Conservation (phyloP, 2,888 invertebrate genomes). For the Molanna angustata region DNA sequence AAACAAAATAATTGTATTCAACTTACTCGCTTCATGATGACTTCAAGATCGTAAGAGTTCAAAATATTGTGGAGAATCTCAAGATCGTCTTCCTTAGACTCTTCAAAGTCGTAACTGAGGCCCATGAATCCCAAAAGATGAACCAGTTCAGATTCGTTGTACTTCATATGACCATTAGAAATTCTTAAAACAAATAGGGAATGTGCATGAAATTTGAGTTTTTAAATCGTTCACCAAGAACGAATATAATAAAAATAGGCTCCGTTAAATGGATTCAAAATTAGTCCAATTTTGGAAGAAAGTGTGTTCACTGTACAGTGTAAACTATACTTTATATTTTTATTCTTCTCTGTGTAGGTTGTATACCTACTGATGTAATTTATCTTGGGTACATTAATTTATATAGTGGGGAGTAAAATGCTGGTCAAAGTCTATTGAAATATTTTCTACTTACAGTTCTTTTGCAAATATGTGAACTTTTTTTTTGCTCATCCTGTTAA, state of each 20-base stretch:
- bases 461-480: slow-evolving; percentile 44
- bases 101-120: slow-evolving; percentile 43
- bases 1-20: too few relatives aligned
- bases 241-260: too few relatives aligned
- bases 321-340: too few relatives aligned
- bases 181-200: slow-evolving; percentile 10
- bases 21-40: slow-evolving; percentile 45
- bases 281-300: too few relatives aligned
- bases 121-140: slow-evolving; percentile 44
- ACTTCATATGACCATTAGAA: slow-evolving; percentile 3
- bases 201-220: not conserved
- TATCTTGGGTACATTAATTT: too few relatives aligned
- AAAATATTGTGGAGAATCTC: slow-evolving; percentile 44
- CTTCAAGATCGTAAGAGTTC: slow-evolving; percentile 46
- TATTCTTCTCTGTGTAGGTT: too few relatives aligned
- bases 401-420: too few relatives aligned
- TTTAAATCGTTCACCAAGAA: too few relatives aligned
- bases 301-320: too few relatives aligned
- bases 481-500: slow-evolving; percentile 50
- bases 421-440: too few relatives aligned
- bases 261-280: too few relatives aligned
- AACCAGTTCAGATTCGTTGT: slow-evolving; percentile 41
- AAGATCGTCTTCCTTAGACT: slow-evolving; percentile 38
- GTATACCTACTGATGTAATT: too few relatives aligned
- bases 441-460: slow-evolving; percentile 46